phyloP scores from a whole-genome alignment of 2,113 vertebrate genomes.

The Chitala chitala region DNA sequence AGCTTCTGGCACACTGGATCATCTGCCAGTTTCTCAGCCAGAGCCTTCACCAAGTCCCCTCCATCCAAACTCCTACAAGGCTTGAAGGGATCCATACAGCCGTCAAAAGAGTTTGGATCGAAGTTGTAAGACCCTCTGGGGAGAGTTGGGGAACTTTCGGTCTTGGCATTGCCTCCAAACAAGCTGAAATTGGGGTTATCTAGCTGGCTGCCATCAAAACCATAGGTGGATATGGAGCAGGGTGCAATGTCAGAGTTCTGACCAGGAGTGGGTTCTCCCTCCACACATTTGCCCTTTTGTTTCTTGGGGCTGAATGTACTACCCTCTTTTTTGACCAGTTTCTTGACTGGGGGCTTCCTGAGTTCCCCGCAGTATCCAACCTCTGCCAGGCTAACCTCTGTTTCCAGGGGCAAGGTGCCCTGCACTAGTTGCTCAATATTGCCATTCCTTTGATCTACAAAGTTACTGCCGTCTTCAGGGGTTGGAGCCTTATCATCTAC shows the following conservation, averaged over 20 bases:
- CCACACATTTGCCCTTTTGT: constrained; percentile 39
- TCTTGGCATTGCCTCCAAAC: constrained; percentile 44
- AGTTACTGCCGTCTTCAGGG: constrained; percentile 41
- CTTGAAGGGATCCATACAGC: constrained; percentile 72
- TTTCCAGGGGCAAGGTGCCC: constrained; percentile 41
- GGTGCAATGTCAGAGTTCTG: constrained; percentile 51
- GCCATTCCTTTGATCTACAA: constrained; percentile 40
- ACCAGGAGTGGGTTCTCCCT: constrained; percentile 25
- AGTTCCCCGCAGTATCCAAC: constrained; percentile 18
- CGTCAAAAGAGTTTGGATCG: constrained; percentile 60
- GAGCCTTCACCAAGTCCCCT: constrained; percentile 22
- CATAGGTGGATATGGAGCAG: constrained; percentile 51
- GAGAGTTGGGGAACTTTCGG: constrained; percentile 53
- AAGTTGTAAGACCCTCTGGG: constrained; percentile 66
- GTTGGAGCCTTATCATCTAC: constrained; percentile 43
- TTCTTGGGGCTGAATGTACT: constrained; percentile 65
- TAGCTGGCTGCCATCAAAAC: constrained; percentile 61
- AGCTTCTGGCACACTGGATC: constrained; percentile 55
- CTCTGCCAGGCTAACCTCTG: constrained; percentile 58
- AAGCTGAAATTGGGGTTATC: constrained; percentile 58
- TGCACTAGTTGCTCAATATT: constrained; percentile 39
- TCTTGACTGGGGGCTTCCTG: constrained; percentile 61
- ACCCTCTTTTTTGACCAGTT: constrained; percentile 64
- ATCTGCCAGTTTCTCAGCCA: constrained; percentile 56
- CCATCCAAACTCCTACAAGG: constrained; percentile 52